Conservation (phyloP, 2,113 vertebrate genomes). For the Pampusana beccarii region DNA sequence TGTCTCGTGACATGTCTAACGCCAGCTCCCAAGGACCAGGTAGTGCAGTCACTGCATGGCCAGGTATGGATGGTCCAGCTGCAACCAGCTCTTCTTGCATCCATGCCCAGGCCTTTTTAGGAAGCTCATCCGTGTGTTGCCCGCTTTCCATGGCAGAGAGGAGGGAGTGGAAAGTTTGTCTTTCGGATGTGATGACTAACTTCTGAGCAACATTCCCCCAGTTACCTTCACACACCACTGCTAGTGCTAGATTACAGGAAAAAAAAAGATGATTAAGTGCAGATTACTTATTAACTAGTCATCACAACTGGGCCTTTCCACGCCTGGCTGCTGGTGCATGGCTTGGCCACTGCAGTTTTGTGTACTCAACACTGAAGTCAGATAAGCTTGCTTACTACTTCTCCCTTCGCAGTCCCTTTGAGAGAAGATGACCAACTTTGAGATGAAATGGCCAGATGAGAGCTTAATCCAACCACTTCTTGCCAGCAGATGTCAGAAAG, state of each 20-base stretch:
- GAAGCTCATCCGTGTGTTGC: neutral
- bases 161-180: neutral
- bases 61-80: neutral
- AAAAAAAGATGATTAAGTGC: neutral
- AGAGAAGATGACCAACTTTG: neutral
- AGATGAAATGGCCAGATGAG: neutral
- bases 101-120: neutral
- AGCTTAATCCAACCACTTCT: neutral
- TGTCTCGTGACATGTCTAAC: neutral
- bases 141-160: neutral
- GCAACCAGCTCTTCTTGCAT: neutral
- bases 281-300: constrained; percentile 46
- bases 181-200: neutral
- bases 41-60: neutral
- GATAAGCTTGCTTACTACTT: neutral
- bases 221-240: neutral
- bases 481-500: neutral
- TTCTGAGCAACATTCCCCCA: neutral
- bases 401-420: neutral
- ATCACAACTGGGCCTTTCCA: neutral
- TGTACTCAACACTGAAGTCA: neutral
- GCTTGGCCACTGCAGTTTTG: neutral
- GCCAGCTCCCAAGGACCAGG: neutral
- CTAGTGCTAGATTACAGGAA: neutral
- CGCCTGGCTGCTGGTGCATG: neutral